Conservation (phyloP, 2,113 vertebrate species). For the Beaufortia kweichowensis region DNA sequence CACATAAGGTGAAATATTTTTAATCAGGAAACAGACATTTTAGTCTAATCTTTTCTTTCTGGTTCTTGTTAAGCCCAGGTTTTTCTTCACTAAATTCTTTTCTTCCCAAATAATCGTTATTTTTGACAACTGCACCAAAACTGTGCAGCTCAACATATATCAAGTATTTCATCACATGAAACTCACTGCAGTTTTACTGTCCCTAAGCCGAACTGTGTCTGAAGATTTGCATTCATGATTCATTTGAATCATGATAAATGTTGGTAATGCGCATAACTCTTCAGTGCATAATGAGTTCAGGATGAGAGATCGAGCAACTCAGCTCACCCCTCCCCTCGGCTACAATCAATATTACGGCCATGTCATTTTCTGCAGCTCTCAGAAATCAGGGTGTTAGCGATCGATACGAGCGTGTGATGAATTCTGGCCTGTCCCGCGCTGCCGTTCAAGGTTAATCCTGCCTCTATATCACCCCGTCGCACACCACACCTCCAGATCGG, state of each 20-base stretch:
- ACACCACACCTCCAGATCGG: conserved; percentile 17
- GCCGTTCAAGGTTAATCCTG: conserved; percentile 52
- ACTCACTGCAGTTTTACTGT: conserved; percentile 8
- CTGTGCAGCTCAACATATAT: background rate
- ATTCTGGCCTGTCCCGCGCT: conserved; percentile 42
- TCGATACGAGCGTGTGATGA: conserved; percentile 47
- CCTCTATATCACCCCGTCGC: conserved; percentile 39
- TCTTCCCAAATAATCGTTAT: no score
- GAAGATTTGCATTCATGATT: conserved; percentile 28
- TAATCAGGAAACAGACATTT: no score
- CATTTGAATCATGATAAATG: conserved; percentile 23
- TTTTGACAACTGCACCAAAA: background rate
- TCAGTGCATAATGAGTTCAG: conserved; percentile 33
- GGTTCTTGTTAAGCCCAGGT: no score
- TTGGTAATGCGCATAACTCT: conserved; percentile 30
- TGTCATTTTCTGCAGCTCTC: conserved; percentile 49
- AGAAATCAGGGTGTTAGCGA: conserved; percentile 45
- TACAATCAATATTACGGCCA: conserved; percentile 49
- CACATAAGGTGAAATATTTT: no score
- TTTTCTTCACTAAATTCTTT: no score
- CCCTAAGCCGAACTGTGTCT: background rate
- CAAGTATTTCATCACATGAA: conserved; percentile 4
- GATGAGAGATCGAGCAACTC: conserved; percentile 25
- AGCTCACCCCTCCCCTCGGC: conserved; percentile 8
- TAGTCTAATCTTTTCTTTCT: no score